Evolutionary conservation across 2,797 vertebrate species (phyloP), one percentile per base, ranked within the genome.

Genomic region (Cynopterus sphinx): DNA sequence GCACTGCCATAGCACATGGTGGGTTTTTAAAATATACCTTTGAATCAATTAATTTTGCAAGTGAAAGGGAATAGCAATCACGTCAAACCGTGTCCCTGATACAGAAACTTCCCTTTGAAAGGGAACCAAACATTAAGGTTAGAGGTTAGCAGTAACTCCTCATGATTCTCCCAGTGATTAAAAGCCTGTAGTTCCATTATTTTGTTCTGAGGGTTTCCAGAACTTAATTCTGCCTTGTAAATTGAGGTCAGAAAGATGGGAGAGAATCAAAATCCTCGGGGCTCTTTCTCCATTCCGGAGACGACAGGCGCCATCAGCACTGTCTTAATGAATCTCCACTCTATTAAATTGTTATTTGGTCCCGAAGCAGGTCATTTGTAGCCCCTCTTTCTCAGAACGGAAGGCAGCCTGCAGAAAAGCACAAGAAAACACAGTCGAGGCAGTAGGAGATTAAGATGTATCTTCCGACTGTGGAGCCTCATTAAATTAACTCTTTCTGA

Each of bases 181-280:
- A 97, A 96, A 97, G 75, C 84, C 63, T 46, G 53, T 22, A 12
- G 81, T 89, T 97, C 74, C 31, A 77, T 96, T 46, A 65, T 97
- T 94, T 92, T 90, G 57, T 84, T 97, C 89, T 96, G 86, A 81
- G 39, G 39, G 22, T 93, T 97, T 97, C 59, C 83, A 67, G 92
- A 96, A 91, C 85, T 87, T 95, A 88, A 96, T 96, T 97, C 91
- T 91, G 70, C 83, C 94, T 87, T 97, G 82, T 95, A 98, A 96
- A 98, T 98, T 51, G 95, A 98, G 98, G 97, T 97, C 96, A 98
- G 96, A 94, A 98, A 98, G 97, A 87, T 97, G 87, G 97, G 93
- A 95, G 97, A 97, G 96, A 93, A 82, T 74, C 8, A 1, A 96
- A 98, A 97, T 97, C 96, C 97, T 96, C 96, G 87, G 92, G 91